These are phyloP conservation scores for Tympanoctomys barrerae DNA, from an alignment of 2,797 vertebrate genomes.

Conservation along the genomic window DNA sequence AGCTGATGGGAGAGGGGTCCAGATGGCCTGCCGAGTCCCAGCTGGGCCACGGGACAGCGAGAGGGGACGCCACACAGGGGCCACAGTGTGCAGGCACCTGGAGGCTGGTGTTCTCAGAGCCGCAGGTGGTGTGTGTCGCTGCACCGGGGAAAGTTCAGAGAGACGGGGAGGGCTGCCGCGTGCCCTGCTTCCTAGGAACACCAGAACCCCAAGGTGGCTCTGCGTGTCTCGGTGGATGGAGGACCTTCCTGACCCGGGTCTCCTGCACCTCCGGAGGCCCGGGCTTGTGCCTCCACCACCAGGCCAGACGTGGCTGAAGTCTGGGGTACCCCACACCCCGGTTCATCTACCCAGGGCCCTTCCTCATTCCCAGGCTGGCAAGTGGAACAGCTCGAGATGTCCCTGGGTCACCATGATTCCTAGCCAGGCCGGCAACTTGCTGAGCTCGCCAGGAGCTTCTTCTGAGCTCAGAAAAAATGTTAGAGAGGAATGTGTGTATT, in stretches of 20 bases:
- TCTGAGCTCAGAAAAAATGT: neutral
- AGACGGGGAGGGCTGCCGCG: rapidly evolving
- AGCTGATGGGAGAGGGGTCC: neutral
- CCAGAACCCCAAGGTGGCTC: neutral
- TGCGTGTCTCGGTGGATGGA: neutral
- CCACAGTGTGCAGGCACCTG: neutral
- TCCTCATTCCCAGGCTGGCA: neutral
- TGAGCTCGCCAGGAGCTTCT: neutral
- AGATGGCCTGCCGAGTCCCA: neutral
- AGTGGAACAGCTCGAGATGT: neutral
- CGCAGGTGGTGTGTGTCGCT: rapidly evolving
- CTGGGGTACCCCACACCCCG: neutral
- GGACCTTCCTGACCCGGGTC: neutral
- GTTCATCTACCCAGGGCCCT: neutral
- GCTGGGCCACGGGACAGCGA: neutral
- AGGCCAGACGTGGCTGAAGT: neutral
- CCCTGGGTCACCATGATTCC: too few relatives aligned
- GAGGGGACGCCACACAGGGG: neutral
- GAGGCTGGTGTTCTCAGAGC: neutral
- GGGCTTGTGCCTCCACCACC: neutral
- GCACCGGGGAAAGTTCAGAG: neutral
- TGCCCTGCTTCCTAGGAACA: neutral
- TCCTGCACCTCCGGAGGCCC: neutral
- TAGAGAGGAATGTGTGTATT: too few relatives aligned
- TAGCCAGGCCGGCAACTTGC: neutral